These are phyloP conservation scores for Rhynchotus rufescens DNA, from an alignment of 2,797 vertebrate genomes.

Conservation along the genomic window DNA sequence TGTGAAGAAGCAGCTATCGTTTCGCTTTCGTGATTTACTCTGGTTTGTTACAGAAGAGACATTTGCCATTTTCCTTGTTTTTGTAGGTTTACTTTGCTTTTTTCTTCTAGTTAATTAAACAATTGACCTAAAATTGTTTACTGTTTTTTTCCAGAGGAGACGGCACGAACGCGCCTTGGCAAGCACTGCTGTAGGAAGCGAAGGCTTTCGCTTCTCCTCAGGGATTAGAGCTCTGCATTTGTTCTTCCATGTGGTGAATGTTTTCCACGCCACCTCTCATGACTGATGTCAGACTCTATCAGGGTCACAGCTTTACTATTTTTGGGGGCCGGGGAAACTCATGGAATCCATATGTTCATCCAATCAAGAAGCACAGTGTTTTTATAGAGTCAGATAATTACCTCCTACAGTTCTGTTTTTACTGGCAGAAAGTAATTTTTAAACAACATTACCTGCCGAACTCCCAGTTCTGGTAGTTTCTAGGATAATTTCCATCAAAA, in stretches of 20 bases:
- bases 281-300: conserved; percentile 48
- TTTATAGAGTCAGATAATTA: conserved; percentile 61
- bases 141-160: neutral
- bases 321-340: neutral
- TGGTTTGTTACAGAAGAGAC: neutral
- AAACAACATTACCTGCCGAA: conserved; percentile 13
- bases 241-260: conserved; percentile 43
- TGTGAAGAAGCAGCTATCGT: neutral
- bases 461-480: conserved; percentile 16
- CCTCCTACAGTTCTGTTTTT: conserved; percentile 50
- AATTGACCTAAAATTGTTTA: conserved; percentile 10
- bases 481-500: conserved; percentile 45
- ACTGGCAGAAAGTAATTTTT: conserved; percentile 49
- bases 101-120: neutral
- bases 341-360: conserved; percentile 51
- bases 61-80: neutral
- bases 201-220: neutral
- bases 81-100: neutral
- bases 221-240: conserved; percentile 28
- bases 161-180: neutral
- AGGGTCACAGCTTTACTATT: conserved; percentile 29
- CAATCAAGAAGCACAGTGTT: conserved; percentile 7
- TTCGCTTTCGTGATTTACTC: neutral
- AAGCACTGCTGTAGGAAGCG: conserved; percentile 3
- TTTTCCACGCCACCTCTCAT: conserved; percentile 49